Percentiles rank a stretch among this genome's conserved stretches.
phyloP scores from a whole-genome alignment of 2,888 invertebrate species.

The Noctua pronuba region DNA sequence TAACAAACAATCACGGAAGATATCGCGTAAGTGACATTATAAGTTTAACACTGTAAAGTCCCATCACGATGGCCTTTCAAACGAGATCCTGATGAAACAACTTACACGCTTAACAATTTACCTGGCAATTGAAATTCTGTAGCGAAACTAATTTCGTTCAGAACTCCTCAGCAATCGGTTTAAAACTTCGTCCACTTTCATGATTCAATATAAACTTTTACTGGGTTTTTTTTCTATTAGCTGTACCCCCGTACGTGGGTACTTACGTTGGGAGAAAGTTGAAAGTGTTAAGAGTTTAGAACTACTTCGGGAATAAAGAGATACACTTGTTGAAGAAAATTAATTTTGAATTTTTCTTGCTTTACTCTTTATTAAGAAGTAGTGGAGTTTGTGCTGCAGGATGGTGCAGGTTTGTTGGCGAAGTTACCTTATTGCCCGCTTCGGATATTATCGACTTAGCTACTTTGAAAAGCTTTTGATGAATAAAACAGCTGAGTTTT shows the following conservation, averaged over 20 bases:
- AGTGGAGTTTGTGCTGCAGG: background rate
- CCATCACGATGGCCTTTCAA: conserved; percentile 15
- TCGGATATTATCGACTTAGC: background rate
- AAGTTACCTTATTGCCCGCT: background rate
- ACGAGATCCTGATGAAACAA: conserved; percentile 51
- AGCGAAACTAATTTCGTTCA: conserved; percentile 60
- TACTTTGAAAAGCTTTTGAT: background rate
- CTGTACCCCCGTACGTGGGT: conserved; percentile 53
- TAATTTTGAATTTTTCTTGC: conserved; percentile 44
- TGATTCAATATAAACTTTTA: conserved; percentile 66
- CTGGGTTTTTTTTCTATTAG: conserved; percentile 52
- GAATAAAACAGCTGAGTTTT: background rate
- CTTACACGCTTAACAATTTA: conserved; percentile 57
- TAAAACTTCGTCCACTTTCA: conserved; percentile 60
- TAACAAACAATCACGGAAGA: too few relatives aligned
- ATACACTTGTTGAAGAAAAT: conserved; percentile 42
- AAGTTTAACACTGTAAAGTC: too few relatives aligned
- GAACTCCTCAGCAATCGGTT: conserved; percentile 60
- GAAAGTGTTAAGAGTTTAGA: conserved; percentile 56
- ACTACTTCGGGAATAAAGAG: conserved; percentile 33
- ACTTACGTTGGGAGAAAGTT: conserved; percentile 45
- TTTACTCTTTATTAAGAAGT: background rate
- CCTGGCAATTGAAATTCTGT: conserved; percentile 67
- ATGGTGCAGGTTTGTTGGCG: background rate
- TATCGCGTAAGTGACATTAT: too few relatives aligned